Evolutionary conservation across 2,113 vertebrate genomes (phyloP), one percentile per base, ranked within the genome.

Genomic region (Pterocles burchelli): DNA sequence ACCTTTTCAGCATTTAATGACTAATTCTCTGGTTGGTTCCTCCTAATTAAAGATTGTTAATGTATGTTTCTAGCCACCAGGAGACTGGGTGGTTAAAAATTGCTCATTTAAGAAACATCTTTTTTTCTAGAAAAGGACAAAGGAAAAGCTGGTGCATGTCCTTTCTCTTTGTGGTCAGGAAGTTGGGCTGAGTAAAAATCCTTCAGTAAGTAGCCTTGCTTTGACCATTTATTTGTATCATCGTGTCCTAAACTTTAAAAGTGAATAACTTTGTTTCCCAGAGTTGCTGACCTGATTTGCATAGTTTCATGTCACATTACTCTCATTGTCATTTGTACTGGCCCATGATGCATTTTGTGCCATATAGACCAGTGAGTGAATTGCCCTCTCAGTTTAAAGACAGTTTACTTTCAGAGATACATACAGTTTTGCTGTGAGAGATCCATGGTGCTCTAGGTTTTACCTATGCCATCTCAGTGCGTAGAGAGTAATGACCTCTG

Each of bases 111-210:
- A 84, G 55, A 90, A 91, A 80, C 2, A 3, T 97, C 55, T 97
- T 95, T 28, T 93, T 88, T 97, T 97, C 58, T 89, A 99, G 99
- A 99, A 99, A 97, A 98, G 99, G 94, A 99, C 99, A 55, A 99
- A 99, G 95, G 99, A 99, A 96, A 99, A 99, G 96, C 97, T 99
- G 96, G 99, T 99, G 59, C 99, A 99, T 3, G 99, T 99, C 68
- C 98, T 99, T 88, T 99, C 99, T 82, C 98, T 99, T 4, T 99
- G 99, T 89, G 99, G 99, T 94, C 99, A 99, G 97, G 99, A 99
- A 98, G 99, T 99, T 52, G 99, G 99, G 86, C 98, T 99, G 88
- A 99, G 99, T 94, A 99, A 99, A 98, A 99, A 99, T 83, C 99
- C 99, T 62, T 99, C 99, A 31, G 99, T 99, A 98, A 99, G 99